Base-by-base conservation (phyloP, 1,140 invertebrate species). In the Drosophila rhopaloa region DNA sequence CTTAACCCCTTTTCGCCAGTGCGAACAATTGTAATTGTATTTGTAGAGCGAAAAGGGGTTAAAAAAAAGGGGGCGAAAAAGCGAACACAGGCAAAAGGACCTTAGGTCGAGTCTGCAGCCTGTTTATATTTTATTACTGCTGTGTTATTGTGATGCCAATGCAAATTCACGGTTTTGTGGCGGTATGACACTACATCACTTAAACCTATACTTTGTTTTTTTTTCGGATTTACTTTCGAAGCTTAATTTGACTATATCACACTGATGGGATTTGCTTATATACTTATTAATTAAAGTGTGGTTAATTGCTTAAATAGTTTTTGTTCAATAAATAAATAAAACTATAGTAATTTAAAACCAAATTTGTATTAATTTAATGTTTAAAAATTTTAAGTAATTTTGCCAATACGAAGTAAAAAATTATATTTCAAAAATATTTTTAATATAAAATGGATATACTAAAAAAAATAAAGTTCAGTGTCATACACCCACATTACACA, bases 11-110 rank as follows among this genome's bases (percentile, higher is more conserved):
- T 84, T 76, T 62, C 54, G 43, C 54, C 65, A 38, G 44, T 3
- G 43, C 51, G 71, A 73, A 80, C 81, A 84, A 84, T 84, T 81
- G 81, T 82, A 77, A 81, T 85, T 81, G 67, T 75, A 48, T 74
- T 75, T 75, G 50, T 56, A 61, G 70, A 78, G 65, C 66, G 79
- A 65, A 71, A 88, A 89, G 84, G 84, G 84, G 84, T 88, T 89
- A 84, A 88, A 82, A 84, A 78, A 74, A 13, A 16, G 29, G 50
- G n/a, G 19, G 9, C 9, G 37, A n/a, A 51, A 62, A 62, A 62
- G 24, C 32, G 14, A 37, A 32, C 32, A 11, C 38, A 46, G 65
- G 61, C 11, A 50, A 55, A 75, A 53, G 37, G 19, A 43, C 46
- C 65, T 66, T 19, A 67, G 65, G 59, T 37, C 38, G 63, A 29